phyloP scores from a whole-genome alignment of 2,113 vertebrate species.

The Cairina moschata region DNA sequence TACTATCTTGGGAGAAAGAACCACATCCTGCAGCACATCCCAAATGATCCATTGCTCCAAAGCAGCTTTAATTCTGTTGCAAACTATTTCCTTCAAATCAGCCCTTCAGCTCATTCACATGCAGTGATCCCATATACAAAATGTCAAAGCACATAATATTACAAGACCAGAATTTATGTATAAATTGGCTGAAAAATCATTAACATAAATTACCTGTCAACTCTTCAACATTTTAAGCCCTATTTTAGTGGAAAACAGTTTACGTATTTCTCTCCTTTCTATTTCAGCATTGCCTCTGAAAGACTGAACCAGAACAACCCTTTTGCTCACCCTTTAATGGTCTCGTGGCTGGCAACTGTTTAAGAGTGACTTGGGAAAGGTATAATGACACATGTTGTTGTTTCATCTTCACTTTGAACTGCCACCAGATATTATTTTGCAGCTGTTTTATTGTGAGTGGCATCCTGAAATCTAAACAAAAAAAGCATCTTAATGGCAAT shows the following conservation, averaged over 20 bases:
- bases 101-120: background rate
- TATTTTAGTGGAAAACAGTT: background rate
- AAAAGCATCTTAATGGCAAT: conserved; percentile 17
- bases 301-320: background rate
- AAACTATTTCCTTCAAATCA: background rate
- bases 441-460: conserved; percentile 45
- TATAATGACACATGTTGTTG: background rate
- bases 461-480: conserved; percentile 36
- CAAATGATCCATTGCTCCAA: background rate
- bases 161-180: background rate
- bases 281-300: background rate
- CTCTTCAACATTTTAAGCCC: background rate
- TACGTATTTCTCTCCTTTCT: background rate
- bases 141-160: background rate
- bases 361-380: conserved; percentile 22
- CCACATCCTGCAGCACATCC: background rate
- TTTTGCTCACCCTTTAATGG: background rate
- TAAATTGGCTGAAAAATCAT: background rate
- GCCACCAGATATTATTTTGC: conserved; percentile 46
- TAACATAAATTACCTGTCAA: background rate
- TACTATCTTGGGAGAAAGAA: background rate
- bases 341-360: background rate
- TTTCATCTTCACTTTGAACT: conserved; percentile 31
- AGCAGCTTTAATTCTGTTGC: background rate
- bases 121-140: background rate